These are phyloP conservation scores for Tokudaia muenninki DNA, from an alignment of 2,797 vertebrate genomes.

Conservation along the genomic window DNA sequence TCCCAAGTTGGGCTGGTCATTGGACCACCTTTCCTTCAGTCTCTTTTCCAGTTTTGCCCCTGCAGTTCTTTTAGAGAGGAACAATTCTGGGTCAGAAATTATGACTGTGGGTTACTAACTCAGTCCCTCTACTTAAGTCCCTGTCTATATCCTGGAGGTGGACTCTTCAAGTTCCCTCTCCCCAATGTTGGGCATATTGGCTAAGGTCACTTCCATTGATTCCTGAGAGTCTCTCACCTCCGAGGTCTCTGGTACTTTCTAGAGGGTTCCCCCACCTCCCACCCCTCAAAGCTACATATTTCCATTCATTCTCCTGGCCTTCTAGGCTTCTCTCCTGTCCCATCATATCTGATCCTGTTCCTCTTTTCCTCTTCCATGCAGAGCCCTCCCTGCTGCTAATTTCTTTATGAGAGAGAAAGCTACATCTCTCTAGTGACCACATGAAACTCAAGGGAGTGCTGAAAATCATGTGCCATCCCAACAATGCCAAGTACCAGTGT, in stretches of 20 bases:
- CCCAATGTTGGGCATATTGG: not conserved
- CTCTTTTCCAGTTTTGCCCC: not conserved
- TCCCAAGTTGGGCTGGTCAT: not conserved
- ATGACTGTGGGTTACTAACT: not conserved
- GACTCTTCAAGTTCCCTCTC: not conserved
- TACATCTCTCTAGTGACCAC: constrained; percentile 45
- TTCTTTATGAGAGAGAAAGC: constrained; percentile 56
- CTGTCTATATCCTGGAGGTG: not conserved
- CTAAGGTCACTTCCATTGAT: not conserved
- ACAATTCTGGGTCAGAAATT: not conserved
- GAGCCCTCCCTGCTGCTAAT: not conserved
- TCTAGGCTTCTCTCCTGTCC: not conserved
- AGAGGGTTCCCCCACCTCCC: not conserved
- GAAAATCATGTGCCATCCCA: constrained; percentile 35
- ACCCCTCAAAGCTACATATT: not conserved
- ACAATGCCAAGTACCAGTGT: not conserved
- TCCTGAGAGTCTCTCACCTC: not conserved
- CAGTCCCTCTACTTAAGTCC: not conserved
- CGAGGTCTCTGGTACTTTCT: not conserved
- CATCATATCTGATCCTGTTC: not conserved
- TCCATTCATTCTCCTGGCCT: not conserved
- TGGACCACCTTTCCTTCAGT: not conserved
- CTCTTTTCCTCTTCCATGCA: not conserved
- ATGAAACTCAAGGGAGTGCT: constrained; percentile 22
- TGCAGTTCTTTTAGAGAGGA: not conserved